These are phyloP conservation scores for Hystrix cristata DNA, from an alignment of 2,113 vertebrate genomes.

Conservation along the genomic window DNA sequence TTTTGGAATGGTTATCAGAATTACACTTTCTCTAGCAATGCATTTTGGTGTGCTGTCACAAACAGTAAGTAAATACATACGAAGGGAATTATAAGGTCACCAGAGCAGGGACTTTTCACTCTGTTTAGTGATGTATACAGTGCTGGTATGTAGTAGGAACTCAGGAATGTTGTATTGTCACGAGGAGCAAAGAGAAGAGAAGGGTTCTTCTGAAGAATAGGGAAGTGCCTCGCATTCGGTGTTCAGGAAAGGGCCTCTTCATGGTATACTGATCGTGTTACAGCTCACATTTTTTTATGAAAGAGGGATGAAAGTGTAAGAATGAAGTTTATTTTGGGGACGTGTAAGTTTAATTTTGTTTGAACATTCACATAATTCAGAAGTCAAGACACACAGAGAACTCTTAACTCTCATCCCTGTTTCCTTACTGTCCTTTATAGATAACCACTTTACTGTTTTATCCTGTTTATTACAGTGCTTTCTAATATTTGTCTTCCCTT, in stretches of 20 bases:
- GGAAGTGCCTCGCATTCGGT: background rate
- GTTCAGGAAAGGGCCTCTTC: background rate
- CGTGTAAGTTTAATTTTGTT: conserved; percentile 17
- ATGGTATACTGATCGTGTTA: background rate
- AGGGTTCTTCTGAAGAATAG: background rate
- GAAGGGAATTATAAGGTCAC: background rate
- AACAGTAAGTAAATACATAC: background rate
- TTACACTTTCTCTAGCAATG: background rate
- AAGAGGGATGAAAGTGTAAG: background rate
- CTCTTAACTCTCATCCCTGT: background rate
- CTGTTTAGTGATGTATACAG: background rate
- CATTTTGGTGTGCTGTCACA: background rate
- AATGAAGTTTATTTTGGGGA: background rate
- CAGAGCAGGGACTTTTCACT: background rate
- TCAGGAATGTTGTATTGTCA: background rate
- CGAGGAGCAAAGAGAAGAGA: background rate
- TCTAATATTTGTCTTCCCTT: background rate
- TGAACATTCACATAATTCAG: background rate
- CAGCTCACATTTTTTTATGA: background rate
- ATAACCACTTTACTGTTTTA: background rate
- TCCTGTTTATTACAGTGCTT: background rate
- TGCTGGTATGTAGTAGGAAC: too few species aligned
- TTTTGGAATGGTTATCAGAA: background rate
- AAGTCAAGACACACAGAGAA: background rate
- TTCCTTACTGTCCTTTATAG: background rate